Evolutionary conservation across 2,113 vertebrate species (phyloP).

Genomic region (Mirounga angustirostris): DNA sequence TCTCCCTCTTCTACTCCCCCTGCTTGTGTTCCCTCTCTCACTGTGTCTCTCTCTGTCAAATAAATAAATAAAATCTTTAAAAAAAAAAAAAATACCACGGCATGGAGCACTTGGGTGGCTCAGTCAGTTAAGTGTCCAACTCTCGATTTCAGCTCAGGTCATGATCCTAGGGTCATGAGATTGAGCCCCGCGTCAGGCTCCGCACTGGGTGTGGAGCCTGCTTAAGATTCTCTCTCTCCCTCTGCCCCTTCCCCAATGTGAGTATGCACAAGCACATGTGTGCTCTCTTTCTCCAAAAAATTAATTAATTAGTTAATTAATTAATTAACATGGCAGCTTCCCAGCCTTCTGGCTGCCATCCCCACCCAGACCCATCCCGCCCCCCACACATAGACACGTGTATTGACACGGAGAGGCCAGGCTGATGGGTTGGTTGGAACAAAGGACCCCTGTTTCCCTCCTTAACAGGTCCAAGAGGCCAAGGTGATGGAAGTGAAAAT

Average conservation of each 20-base stretch:
- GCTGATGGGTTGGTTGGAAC: not conserved
- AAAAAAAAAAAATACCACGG: not conserved
- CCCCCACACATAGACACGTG: not conserved
- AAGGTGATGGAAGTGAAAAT: conserved; percentile 94
- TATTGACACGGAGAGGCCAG: not conserved
- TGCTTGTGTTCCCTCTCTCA: too few species aligned
- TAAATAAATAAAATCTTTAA: too few species aligned
- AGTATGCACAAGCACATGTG: not conserved
- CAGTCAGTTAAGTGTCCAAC: not conserved
- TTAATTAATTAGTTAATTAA: not conserved
- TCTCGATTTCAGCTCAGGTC: not conserved
- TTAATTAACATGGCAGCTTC: not conserved
- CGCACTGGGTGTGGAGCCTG: not conserved
- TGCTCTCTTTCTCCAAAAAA: not conserved
- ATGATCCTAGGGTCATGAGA: not conserved
- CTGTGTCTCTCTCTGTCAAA: too few species aligned
- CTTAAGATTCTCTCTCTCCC: not conserved
- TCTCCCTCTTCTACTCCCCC: too few species aligned
- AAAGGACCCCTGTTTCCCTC: not conserved
- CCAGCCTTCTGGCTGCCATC: not conserved
- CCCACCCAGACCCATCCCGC: not conserved
- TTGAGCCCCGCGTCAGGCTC: not conserved
- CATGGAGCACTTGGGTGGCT: not conserved
- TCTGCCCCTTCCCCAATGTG: not conserved
- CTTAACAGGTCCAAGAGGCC: conserved; percentile 94